These are phyloP conservation scores for Puntigrus tetrazona DNA, from an alignment of 2,113 vertebrate genomes.

Conservation along the genomic window DNA sequence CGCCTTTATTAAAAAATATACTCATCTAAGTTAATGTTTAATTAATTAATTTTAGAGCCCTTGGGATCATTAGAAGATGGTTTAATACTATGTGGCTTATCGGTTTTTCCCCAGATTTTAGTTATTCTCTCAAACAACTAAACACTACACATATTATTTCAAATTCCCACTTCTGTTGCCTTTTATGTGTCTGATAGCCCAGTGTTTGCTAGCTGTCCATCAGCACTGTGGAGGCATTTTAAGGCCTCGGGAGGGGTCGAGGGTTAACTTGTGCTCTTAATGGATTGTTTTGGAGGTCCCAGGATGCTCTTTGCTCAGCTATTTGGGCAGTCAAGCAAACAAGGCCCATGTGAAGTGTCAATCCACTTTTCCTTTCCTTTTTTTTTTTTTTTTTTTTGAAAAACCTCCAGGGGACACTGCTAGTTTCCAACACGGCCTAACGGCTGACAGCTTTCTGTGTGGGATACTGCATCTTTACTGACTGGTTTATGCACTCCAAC, in stretches of 20 bases:
- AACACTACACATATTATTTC: background rate
- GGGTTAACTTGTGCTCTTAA: conserved; percentile 49
- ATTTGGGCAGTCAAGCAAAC: conserved; percentile 40
- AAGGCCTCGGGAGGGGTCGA: conserved; percentile 26
- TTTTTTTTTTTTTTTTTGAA: conserved; percentile 16
- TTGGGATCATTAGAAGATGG: too few relatives aligned
- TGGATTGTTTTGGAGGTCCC: conserved; percentile 43
- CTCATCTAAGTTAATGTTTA: too few relatives aligned
- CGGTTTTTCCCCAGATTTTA: background rate
- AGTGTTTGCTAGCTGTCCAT: conserved; percentile 6
- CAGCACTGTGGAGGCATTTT: conserved; percentile 19
- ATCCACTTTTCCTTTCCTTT: conserved; percentile 26
- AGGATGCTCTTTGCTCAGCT: conserved; percentile 34
- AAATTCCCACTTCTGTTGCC: background rate
- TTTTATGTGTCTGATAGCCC: background rate
- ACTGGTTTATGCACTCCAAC: conserved; percentile 9
- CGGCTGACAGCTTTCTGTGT: conserved; percentile 9
- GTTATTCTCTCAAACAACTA: background rate
- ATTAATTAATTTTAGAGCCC: too few relatives aligned
- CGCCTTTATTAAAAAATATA: too few relatives aligned
- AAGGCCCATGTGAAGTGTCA: conserved; percentile 48
- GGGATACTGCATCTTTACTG: conserved; percentile 32
- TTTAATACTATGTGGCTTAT: too few relatives aligned
- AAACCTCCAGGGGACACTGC: conserved; percentile 7
- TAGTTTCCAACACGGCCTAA: conserved; percentile 14